Evolutionary conservation across 2,797 vertebrate genomes (phyloP).

Genomic region (Rhinichthys osculus): DNA sequence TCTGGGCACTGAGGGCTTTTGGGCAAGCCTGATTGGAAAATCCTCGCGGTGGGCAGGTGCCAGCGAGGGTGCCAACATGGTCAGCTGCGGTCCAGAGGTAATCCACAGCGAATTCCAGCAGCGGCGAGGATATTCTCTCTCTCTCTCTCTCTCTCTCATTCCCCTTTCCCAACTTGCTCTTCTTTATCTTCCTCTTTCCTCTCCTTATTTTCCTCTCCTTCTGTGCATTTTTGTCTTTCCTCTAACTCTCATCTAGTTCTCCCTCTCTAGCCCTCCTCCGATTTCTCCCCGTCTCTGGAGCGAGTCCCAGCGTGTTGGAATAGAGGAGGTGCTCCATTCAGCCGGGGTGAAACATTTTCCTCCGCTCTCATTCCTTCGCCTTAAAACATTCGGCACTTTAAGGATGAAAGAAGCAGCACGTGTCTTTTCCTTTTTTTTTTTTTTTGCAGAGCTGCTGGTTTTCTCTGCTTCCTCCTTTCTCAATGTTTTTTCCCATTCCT

Average conservation of each 20-base stretch:
- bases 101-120: constrained; percentile 84
- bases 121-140: constrained; percentile 70
- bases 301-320: constrained; percentile 40
- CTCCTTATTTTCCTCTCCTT: neutral
- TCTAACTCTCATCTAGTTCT: neutral
- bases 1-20: constrained; percentile 53
- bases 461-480: neutral
- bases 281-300: constrained; percentile 34
- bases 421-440: neutral
- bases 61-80: constrained; percentile 72
- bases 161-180: constrained; percentile 62
- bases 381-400: constrained; percentile 44
- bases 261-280: constrained; percentile 6
- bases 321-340: constrained; percentile 72
- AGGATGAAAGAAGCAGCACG: constrained; percentile 29
- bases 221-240: neutral
- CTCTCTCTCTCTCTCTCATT: constrained; percentile 10
- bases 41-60: constrained; percentile 54
- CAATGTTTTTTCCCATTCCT: neutral
- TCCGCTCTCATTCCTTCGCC: constrained; percentile 52
- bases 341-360: constrained; percentile 72
- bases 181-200: constrained; percentile 26
- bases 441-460: neutral
- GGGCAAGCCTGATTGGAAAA: constrained; percentile 47
- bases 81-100: constrained; percentile 81